Base-by-base conservation (phyloP, 2,888 invertebrate genomes). In the Hoplodrina ambigua region DNA sequence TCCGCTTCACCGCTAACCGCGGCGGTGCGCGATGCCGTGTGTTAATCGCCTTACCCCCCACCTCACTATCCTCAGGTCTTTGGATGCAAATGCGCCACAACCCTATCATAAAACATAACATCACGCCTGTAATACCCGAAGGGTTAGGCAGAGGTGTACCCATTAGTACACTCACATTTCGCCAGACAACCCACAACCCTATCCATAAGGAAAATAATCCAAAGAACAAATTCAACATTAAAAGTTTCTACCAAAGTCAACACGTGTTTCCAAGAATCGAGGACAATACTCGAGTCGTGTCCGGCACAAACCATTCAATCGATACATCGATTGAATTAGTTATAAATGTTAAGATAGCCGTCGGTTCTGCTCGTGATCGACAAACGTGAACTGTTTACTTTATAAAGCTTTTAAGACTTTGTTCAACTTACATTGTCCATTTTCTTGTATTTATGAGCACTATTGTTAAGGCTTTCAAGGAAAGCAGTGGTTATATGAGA, bases 381-480 rank as follows among this genome's bases (percentile, higher is more conserved):
- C 37, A 71, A 78, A 70, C 83, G 79, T 85, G 78, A 30, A 73
- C 62, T 75, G 81, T 82, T 70, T 81, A 77, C 70, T 80, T 81
- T 72, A 69, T 72, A 77, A 81, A 76, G 65, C 75, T 75, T 80
- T 75, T 72, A 62, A 56, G 57, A 7, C 13, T 62, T 37, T 56
- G 44, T 46, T 53, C 49, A 44, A 19, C 13, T 63, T 52, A 37
- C 54, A 25, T 62, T 65, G 20, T 61, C 2, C 0, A 17, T 55
- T 41, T 62, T 59, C 15, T 30, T 54, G 15, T 52, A 60, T 56
- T 52, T 63, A 57, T 66, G 25, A 63, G 19, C 30, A n/a, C 33
- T 37, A 7, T 56, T 72, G 49, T 44, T 15, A 10, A 59, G 2
- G 44, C 30, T 15, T 44, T 20, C 11, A 30, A 46, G 17, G 54